A percentile compares a stretch with the other conserved stretches of the same genome.
These are phyloP conservation scores for Anisognathus igniventris DNA, from an alignment of 2,797 vertebrate genomes.

Conservation along the genomic window DNA sequence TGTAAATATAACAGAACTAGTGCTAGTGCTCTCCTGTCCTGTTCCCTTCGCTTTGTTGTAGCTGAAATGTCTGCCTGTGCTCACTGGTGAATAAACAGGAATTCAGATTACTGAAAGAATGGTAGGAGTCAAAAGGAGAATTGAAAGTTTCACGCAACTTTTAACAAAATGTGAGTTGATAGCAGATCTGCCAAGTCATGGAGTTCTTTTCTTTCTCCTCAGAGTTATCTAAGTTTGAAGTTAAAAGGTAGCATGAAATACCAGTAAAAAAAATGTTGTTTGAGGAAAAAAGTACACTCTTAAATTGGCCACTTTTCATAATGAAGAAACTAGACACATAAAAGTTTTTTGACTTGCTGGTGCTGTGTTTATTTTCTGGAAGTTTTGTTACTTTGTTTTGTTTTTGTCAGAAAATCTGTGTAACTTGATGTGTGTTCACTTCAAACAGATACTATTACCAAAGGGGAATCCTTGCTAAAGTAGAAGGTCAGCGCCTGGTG, in stretches of 20 bases:
- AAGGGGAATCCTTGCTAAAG: conserved; percentile 96
- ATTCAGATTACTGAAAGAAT: background rate
- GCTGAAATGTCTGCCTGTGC: background rate
- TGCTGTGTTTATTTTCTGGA: background rate
- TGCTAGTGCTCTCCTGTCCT: background rate
- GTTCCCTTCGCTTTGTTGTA: background rate
- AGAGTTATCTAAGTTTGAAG: background rate
- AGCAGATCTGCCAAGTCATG: background rate
- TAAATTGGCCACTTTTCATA: background rate
- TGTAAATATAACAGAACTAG: background rate
- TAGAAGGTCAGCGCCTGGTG: conserved; percentile 95
- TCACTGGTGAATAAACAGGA: background rate
- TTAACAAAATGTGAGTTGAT: background rate
- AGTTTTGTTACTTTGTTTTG: background rate
- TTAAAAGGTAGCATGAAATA: background rate
- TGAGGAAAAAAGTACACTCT: background rate
- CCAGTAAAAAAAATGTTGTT: background rate
- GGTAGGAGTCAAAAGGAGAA: background rate
- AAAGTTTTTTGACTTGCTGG: background rate
- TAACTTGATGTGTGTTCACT: background rate
- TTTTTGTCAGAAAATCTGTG: background rate
- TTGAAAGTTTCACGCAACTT: background rate
- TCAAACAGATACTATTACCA: conserved; percentile 94
- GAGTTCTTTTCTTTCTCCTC: background rate
- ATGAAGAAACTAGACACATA: background rate